Base-by-base conservation (phyloP, 1,140 invertebrate genomes). In the Battus philenor region DNA sequence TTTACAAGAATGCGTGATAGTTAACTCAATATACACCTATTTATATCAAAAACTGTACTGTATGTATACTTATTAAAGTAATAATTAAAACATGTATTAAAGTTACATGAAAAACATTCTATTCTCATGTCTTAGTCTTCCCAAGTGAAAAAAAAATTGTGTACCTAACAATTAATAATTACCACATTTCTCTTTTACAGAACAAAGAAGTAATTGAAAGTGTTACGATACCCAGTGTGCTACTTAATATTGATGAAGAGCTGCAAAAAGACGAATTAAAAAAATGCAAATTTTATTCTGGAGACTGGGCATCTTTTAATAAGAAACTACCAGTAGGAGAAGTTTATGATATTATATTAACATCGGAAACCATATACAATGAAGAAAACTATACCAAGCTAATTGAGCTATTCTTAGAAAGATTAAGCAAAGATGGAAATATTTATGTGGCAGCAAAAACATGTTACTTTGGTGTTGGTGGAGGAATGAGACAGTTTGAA, bases 341-440 rank as follows among this genome's bases (percentile, higher is more conserved):
- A 47, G 90, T 90, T 60, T 97, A 91, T 87, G 95, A 98, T 75
- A 66, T 91, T 11, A 97, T 97, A 62, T 85, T 97, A 1, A 95
- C 94, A 4, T 93, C 94, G 29, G 96, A 97, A 87, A 97, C 96
- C 0, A 97, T 97, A 63, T 97, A 98, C 64, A 96, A 96, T 87
- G 68, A 90, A 24, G 83, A 90, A 0, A 94, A 94, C 84, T 93
- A 97, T 69, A 59, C 76, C 11, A 97, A 96, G 70, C 67, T 97
- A 0, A 86, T 91, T 29, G 59, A 90, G 30, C 73, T 95, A 24
- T 91, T 97, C 59, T 86, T 91, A 66, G 63, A 86, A 18, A 87
- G 87, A 44, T 69, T 97, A n/a, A 92, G 90, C 59, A 59, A 80
- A 31, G 58, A 86, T 68, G 95, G 95, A 27, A 61, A 82, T 22